Base-by-base conservation (phyloP, 2,113 vertebrate species). In the Poeciliopsis turrubarensis region DNA sequence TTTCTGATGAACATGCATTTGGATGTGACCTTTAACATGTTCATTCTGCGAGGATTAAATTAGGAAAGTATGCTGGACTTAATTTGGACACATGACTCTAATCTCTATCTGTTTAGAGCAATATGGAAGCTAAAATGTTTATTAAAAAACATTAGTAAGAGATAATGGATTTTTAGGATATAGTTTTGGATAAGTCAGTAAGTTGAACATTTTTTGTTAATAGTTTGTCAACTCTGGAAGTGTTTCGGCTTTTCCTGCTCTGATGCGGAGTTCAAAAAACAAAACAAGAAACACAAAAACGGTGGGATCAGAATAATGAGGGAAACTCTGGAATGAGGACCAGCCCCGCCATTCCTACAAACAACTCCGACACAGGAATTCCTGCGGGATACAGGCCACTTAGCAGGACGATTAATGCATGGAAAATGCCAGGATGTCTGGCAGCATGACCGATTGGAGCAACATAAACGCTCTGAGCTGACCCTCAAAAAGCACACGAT, bases 341-440 rank as follows among this genome's bases (percentile, higher is more conserved):
- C 78, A 78, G 71, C 77, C 82, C 70, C 74, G 29, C 72, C 51
- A 51, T 84, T 70, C 64, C 83, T 82, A 84, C 15, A 37, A 75
- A 73, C 68, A 85, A 78, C 60, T 87, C 82, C 89, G 92, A 92
- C 89, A 91, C 91, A 93, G 91, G 91, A 93, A 93, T 92, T 93
- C 91, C 91, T 93, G 89, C 78, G 71, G 73, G 86, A 86, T 87
- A 85, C 88, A 85, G 70, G 78, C 86, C 89, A 89, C 91, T 92
- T 91, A 90, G 72, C 65, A 25, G 65, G 32, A 86, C 5, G 78
- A 91, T 90, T 85, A 87, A 91, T 91, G 83, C 74, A 68, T 88
- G 89, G 90, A 93, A 91, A 91, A 84, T 75, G 65, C 62, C 31
- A 25, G 26, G 73, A 82, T 70, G 86, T 82, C 77, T 86, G 64